Percentiles rank a stretch among this genome's conserved stretches.
Conservation (phyloP, 1,140 invertebrate species). For the Rhyacophila brunnea region DNA sequence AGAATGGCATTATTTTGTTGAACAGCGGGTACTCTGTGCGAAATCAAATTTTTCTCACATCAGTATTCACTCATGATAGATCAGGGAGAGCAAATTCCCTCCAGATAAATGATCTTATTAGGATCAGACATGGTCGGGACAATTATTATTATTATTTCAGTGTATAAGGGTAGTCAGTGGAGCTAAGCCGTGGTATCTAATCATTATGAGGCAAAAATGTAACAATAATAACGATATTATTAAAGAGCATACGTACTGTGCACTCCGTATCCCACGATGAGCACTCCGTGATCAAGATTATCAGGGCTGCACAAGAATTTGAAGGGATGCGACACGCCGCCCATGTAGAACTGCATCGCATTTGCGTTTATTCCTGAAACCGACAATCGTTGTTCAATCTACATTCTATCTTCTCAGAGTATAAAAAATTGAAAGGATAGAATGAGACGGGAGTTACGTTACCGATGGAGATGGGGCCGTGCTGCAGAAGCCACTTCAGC, state of each 20-base stretch:
- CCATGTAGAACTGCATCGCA: conserved; percentile 97
- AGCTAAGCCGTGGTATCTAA: too few relatives aligned
- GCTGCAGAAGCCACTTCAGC: conserved; percentile 85
- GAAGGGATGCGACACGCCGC: conserved; percentile 94
- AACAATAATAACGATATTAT: too few relatives aligned
- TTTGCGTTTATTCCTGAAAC: conserved; percentile 84
- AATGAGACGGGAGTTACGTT: conserved; percentile 12
- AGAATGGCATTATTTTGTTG: conserved; percentile 82
- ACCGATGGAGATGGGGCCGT: conserved; percentile 96
- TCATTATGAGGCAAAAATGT: too few relatives aligned
- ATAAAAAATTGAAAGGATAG: too few relatives aligned
- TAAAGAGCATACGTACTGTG: conserved; percentile 72
- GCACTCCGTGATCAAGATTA: conserved; percentile 85
- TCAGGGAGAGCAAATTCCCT: too few relatives aligned
- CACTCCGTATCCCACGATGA: conserved; percentile 90
- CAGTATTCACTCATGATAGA: too few relatives aligned
- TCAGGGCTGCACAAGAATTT: conserved; percentile 81
- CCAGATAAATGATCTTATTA: too few relatives aligned
- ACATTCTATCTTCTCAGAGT: too few relatives aligned
- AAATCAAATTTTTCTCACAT: conserved; percentile 11
- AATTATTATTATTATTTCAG: too few relatives aligned
- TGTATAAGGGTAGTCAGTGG: too few relatives aligned
- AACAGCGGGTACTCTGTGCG: conserved; percentile 74
- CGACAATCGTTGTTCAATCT: background rate
- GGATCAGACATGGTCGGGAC: too few relatives aligned